Base-by-base conservation (phyloP, 1,140 invertebrate species). In the Drosophila carrolli region DNA sequence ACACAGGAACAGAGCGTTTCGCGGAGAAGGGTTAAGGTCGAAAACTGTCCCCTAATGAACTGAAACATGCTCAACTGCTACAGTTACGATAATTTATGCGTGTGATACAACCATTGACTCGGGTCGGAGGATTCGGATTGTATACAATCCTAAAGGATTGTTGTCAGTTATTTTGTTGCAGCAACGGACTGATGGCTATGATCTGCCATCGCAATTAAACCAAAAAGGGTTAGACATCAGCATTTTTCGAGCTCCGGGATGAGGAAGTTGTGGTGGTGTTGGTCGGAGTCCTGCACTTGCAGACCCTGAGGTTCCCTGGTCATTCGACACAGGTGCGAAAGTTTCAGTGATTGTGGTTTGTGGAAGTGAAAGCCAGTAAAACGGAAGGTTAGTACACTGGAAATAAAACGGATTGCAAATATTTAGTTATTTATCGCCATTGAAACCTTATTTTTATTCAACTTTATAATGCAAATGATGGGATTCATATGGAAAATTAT, bases 71-170 rank as follows among this genome's bases (percentile, higher is more conserved):
- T 67, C 51, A 75, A 82, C 71, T 78, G 81, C 62, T 78, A 78
- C 82, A 81, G 82, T 81, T 76, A 56, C 67, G 57, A 72, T 77
- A 88, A 88, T 80, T 88, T 88, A 88, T 88, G 63, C 83, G 67
- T 88, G 72, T 68, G 71, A 44, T 71, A 88, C 76, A 71, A 72
- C 79, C 76, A 83, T 88, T 88, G 83, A 88, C 83, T 88, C 61
- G 63, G 54, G 5, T 11, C 44, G 16, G n/a, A 70, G 63, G 44
- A 56, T n/a, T 38, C 7, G 29, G n/a, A 35, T 35, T 14, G 43
- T 23, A 41, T 32, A 32, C 29, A 32, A 32, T 41, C n/a, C 40
- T 35, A 38, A 27, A 6, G 48, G 48, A 56, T 56, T 68, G 27
- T 48, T 71, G 50, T 70, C 67, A 68, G 40, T 35, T 62, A 62